phyloP scores from a whole-genome alignment of 1,140 invertebrate species.

The Bombus cullumanus region DNA sequence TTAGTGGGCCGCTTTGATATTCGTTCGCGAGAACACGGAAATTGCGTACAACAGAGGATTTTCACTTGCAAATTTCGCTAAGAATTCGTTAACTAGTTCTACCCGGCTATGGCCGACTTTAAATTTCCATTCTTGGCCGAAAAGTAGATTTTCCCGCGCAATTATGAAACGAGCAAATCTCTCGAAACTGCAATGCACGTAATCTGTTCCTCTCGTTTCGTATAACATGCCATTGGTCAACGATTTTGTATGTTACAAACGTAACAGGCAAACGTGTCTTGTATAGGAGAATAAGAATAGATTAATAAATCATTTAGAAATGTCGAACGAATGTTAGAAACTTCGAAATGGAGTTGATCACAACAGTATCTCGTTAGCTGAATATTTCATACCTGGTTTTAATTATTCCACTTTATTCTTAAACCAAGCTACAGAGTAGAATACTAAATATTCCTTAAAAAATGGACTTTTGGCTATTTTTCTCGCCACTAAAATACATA shows the following conservation, averaged over 20 bases:
- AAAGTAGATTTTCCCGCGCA: not conserved
- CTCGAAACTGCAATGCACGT: not conserved
- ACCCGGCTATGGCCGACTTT: not conserved
- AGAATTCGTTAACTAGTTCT: conserved; percentile 11
- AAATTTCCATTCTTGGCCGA: not conserved
- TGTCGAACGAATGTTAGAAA: no score
- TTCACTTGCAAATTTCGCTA: conserved; percentile 43
- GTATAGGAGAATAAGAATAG: not conserved
- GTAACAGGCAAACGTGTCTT: not conserved
- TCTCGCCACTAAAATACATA: no score
- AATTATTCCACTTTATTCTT: no score
- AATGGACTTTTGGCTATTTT: no score
- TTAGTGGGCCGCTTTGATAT: conserved; percentile 6
- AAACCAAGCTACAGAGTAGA: no score
- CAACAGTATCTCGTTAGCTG: no score
- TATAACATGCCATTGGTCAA: no score
- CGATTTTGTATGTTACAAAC: not conserved
- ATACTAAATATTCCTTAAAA: no score
- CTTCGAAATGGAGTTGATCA: no score
- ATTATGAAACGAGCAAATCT: not conserved
- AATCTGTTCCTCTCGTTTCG: not conserved
- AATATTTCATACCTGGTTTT: no score
- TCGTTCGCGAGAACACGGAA: not conserved
- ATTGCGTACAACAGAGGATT: conserved; percentile 8
- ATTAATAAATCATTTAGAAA: not conserved